phyloP scores from a whole-genome alignment of 2,797 vertebrate species.

The Aselliscus stoliczkanus region DNA sequence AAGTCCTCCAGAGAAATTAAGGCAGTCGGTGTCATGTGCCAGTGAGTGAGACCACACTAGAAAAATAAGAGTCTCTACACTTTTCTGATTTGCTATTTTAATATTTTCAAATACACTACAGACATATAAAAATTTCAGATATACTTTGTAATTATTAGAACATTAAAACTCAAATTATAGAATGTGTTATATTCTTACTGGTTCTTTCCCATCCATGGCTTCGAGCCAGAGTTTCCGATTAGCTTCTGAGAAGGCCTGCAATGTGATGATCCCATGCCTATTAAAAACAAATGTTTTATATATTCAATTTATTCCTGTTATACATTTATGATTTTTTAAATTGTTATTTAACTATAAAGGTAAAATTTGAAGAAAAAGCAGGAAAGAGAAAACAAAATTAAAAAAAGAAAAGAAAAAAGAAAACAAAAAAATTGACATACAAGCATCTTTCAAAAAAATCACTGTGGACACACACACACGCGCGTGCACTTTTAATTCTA shows the following conservation, averaged over 20 bases:
- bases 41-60: neutral
- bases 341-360: neutral
- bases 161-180: neutral
- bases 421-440: neutral
- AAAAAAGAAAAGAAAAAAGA: neutral
- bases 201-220: slow-evolving; percentile 99
- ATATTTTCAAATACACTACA: neutral
- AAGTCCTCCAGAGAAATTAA: neutral
- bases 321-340: neutral
- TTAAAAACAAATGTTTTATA: slow-evolving; percentile 67
- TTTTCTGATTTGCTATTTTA: neutral
- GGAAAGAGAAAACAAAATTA: neutral
- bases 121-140: neutral
- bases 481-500: neutral
- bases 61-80: neutral
- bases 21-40: neutral
- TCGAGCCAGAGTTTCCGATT: slow-evolving; percentile 97
- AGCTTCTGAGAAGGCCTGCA: slow-evolving; percentile 95
- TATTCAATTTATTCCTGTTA: neutral
- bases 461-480: neutral
- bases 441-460: neutral
- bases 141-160: neutral
- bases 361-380: neutral
- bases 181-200: slow-evolving; percentile 84
- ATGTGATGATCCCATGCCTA: slow-evolving; percentile 95